A percentile compares a stretch with the other conserved stretches of the same genome.
These are phyloP conservation scores for Lepidotrigona ventralis DNA, from an alignment of 1,140 invertebrate species.

Conservation along the genomic window DNA sequence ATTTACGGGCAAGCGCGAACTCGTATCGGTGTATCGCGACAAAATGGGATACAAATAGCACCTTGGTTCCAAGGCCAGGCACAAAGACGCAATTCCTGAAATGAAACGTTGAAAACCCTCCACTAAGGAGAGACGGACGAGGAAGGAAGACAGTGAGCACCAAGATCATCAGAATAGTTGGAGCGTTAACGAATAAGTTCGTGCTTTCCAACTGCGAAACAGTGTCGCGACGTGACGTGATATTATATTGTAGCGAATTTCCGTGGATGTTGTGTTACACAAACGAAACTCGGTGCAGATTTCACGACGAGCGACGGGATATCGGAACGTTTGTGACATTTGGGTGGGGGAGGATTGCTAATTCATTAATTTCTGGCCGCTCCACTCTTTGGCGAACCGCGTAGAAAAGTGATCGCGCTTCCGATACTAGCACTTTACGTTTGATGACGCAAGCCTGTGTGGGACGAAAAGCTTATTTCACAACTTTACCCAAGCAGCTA, in stretches of 20 bases:
- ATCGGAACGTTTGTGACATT: constrained; percentile 27
- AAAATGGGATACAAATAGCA: background rate
- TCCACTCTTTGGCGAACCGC: background rate
- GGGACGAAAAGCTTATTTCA: background rate
- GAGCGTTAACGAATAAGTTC: background rate
- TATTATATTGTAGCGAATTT: background rate
- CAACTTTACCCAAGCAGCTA: background rate
- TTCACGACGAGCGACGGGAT: constrained; percentile 24
- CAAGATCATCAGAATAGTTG: background rate
- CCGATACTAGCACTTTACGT: background rate
- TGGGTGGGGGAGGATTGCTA: background rate
- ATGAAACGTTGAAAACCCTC: background rate
- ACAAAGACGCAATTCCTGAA: background rate
- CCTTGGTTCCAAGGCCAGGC: background rate
- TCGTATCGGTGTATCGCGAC: background rate
- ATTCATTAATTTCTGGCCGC: constrained; percentile 31
- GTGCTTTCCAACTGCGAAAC: background rate
- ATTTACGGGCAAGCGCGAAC: background rate
- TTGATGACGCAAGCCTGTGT: background rate
- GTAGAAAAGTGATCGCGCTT: background rate
- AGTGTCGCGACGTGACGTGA: background rate
- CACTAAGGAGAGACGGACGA: too few species aligned
- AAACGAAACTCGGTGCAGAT: constrained; percentile 13
- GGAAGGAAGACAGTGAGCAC: background rate
- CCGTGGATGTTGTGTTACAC: background rate